A percentile compares a stretch with the other conserved stretches of the same genome.
Evolutionary conservation across 2,797 vertebrate genomes (phyloP).

Genomic region (Anabas testudineus): DNA sequence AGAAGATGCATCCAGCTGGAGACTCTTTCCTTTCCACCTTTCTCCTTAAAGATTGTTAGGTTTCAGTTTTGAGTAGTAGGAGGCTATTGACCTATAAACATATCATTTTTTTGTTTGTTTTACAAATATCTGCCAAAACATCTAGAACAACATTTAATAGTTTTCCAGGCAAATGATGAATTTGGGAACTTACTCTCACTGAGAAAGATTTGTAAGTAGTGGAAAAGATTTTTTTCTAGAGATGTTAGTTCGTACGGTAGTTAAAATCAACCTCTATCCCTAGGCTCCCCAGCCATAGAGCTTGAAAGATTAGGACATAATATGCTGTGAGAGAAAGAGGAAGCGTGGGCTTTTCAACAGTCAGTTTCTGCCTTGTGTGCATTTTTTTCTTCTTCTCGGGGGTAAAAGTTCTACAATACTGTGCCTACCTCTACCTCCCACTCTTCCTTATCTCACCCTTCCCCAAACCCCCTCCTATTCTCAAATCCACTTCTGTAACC

Average conservation of each 20-base stretch:
- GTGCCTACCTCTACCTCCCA: conserved; percentile 46
- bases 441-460: conserved; percentile 36
- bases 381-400: conserved; percentile 42
- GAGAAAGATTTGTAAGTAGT: conserved; percentile 26
- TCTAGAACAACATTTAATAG: no score
- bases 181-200: conserved; percentile 18
- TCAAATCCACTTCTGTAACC: conserved; percentile 80
- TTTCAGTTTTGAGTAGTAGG: conserved; percentile 11
- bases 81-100: not conserved
- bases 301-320: conserved; percentile 53
- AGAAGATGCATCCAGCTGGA: conserved; percentile 71
- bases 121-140: not conserved
- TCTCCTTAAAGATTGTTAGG: conserved; percentile 1
- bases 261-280: conserved; percentile 31
- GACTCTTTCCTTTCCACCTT: conserved; percentile 6
- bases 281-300: conserved; percentile 27
- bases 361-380: conserved; percentile 63
- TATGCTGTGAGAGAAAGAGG: conserved; percentile 52
- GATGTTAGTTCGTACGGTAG: conserved; percentile 35
- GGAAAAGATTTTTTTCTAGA: conserved; percentile 17
- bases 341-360: conserved; percentile 45
- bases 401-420: conserved; percentile 62
- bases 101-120: not conserved
- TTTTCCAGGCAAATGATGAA: conserved; percentile 8
- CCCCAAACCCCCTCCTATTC: conserved; percentile 55